Base-by-base conservation (phyloP, 2,113 vertebrate species). In the Gobio gobio region DNA sequence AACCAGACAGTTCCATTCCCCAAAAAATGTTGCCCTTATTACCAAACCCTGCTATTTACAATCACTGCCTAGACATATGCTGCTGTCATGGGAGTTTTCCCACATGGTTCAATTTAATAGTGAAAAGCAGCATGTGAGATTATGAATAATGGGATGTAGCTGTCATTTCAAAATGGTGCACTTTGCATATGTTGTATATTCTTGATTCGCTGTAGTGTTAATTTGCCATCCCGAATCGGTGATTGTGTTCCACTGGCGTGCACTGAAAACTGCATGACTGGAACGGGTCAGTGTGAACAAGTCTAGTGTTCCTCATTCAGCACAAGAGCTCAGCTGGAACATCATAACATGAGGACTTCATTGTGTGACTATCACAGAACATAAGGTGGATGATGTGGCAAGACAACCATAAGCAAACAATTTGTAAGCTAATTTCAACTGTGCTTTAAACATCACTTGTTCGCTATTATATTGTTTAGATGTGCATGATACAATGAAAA, bases 21-120 rank as follows among this genome's bases (percentile, higher is more conserved):
- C 18, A 33, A 82, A 80, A 84, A 54, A 74, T 59, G 64, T 74
- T 85, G 66, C 40, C 36, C 78, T 80, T 81, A 56, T 81, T 61
- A 49, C 40, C 10, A 40, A 40, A 63, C 33, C 36, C 51, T 3
- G 43, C 40, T 59, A 73, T 56, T 22, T 68, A 85, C 81, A 85
- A 43, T 70, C n/a, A 78, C 47, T 54, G 45, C 2, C 40, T 43
- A 47, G 59, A 47, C 33, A 78, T 70, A 78, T 49, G 59, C 49
- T 36, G 80, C 80, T 82, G 80, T 82, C 64, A 72, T 40, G 80
- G 29, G 49, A 72, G 29, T 36, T 72, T 56, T 56, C 47, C 49
- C 33, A 56, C 81, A 72, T 40, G 66, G 49, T 58, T 83, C 64
- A 70, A 36, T 70, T 64, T 81, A 51, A 73, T 24, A 72, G 20